Percentiles rank a stretch among this genome's conserved stretches.
phyloP scores from a whole-genome alignment of 2,113 vertebrate genomes.

The Marmota flaviventris region DNA sequence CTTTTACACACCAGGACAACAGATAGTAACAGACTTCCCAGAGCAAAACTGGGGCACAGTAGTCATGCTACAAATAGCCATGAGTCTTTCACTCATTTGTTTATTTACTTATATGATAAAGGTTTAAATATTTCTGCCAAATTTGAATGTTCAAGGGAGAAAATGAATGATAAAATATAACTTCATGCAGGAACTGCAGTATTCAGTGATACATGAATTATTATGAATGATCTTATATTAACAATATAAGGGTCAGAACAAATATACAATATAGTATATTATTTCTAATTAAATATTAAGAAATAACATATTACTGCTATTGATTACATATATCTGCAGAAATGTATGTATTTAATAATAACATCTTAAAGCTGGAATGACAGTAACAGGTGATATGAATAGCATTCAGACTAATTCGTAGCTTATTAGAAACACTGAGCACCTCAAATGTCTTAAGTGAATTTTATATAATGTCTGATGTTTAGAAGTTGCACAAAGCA shows the following conservation, averaged over 20 bases:
- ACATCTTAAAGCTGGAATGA: not conserved
- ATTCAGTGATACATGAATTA: not conserved
- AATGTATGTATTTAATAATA: not conserved
- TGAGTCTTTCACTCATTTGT: not conserved
- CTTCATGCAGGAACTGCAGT: not conserved
- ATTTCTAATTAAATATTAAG: constrained; percentile 10
- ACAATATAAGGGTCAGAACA: constrained; percentile 35
- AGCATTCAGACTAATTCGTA: not conserved
- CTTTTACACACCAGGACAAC: not conserved
- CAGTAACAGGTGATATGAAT: not conserved
- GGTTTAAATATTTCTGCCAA: not conserved
- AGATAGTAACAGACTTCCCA: not conserved
- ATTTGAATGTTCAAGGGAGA: not conserved
- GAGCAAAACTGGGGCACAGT: not conserved
- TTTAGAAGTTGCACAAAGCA: not conserved
- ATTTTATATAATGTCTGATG: not conserved
- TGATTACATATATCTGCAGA: not conserved
- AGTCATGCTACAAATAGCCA: not conserved
- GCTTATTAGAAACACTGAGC: not conserved
- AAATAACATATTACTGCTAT: not conserved
- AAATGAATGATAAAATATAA: not conserved
- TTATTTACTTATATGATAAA: not conserved
- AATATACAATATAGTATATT: not conserved
- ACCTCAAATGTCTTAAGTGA: not conserved
- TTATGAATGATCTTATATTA: not conserved